Evolutionary conservation across 2,888 invertebrate species (phyloP).

Genomic region (Conchocele bisecta): DNA sequence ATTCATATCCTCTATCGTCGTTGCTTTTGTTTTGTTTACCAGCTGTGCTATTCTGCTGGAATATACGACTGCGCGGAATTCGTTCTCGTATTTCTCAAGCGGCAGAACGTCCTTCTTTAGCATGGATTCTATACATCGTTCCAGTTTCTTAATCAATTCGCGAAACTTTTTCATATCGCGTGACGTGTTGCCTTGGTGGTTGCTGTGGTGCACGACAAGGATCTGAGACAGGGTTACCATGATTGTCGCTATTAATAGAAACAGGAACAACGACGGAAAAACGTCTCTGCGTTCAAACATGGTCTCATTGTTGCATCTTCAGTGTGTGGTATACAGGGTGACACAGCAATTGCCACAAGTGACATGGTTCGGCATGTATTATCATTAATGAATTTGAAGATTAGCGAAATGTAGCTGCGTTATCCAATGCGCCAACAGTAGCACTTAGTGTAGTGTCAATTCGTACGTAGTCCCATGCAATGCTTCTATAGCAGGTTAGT

Average conservation of each 20-base stretch:
- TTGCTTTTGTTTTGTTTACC: too few species aligned
- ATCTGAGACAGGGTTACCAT: constrained; percentile 56
- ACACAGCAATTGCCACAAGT: too few species aligned
- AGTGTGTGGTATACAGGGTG: too few species aligned
- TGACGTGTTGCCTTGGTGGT: constrained; percentile 12
- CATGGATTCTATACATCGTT: neutral
- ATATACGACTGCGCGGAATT: neutral
- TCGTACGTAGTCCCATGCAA: too few species aligned
- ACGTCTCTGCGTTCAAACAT: constrained; percentile 56
- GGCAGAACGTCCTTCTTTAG: constrained; percentile 8
- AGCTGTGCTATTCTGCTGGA: neutral
- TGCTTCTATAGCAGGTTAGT: too few species aligned
- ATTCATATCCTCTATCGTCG: too few species aligned
- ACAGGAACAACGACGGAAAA: constrained; percentile 34
- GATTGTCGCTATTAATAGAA: constrained; percentile 38
- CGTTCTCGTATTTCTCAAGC: neutral
- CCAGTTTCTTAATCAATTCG: neutral
- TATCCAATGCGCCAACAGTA: too few species aligned
- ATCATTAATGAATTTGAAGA: too few species aligned
- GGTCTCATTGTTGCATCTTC: too few species aligned
- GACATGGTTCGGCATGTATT: too few species aligned
- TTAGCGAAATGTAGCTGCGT: too few species aligned
- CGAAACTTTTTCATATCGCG: neutral
- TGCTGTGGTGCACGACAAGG: constrained; percentile 49
- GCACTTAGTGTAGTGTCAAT: too few species aligned